Conservation (phyloP, 2,113 vertebrate genomes). For the Excalfactoria chinensis region DNA sequence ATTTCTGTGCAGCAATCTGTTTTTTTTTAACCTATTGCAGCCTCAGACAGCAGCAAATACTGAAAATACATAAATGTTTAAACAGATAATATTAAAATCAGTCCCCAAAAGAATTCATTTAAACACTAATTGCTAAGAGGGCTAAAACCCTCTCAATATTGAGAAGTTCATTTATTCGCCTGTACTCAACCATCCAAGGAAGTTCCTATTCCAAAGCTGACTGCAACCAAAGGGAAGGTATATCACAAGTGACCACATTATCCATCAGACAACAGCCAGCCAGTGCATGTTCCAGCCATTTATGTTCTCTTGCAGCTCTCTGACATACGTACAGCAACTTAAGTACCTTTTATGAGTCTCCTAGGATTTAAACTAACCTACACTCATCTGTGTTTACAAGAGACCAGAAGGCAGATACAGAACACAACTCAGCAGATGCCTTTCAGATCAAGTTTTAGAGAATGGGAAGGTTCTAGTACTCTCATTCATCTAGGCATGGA, state of each 20-base stretch:
- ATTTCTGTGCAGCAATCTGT: background rate
- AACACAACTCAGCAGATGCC: background rate
- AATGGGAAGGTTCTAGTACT: background rate
- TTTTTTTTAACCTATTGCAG: background rate
- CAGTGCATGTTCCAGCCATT: background rate
- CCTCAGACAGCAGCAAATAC: background rate
- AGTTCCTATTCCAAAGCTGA: background rate
- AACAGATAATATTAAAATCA: background rate
- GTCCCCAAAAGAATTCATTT: background rate
- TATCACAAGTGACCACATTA: background rate
- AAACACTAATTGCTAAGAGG: background rate
- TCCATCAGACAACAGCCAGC: background rate
- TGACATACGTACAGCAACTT: background rate
- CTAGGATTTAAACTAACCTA: background rate
- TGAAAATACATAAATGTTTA: background rate
- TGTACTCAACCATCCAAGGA: background rate
- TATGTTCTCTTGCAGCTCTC: background rate
- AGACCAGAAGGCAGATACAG: background rate
- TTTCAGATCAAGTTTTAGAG: background rate
- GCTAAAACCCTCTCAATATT: background rate
- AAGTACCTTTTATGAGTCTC: background rate
- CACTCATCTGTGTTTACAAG: background rate
- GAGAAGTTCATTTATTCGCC: background rate
- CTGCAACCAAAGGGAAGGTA: background rate
- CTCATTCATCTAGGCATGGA: background rate